Percentiles rank a stretch among this genome's conserved stretches.
phyloP scores from a whole-genome alignment of 2,113 vertebrate genomes.

The Toxotes chatareus region DNA sequence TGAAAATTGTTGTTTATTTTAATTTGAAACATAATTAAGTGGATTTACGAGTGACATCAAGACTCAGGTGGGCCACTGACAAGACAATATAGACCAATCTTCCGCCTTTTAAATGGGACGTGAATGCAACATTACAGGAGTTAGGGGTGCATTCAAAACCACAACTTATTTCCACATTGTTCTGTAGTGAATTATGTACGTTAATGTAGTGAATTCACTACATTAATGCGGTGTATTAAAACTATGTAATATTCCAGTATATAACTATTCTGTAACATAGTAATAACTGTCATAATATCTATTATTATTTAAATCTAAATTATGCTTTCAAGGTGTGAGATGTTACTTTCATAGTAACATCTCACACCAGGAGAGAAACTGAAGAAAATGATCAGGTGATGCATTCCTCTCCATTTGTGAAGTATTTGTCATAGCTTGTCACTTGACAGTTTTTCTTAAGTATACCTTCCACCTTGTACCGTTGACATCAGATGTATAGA shows the following conservation, averaged over 20 bases:
- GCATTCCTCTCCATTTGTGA: not conserved
- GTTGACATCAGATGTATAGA: not conserved
- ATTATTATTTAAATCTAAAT: not conserved
- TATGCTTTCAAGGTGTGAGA: not conserved
- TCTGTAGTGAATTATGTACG: not conserved
- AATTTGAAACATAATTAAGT: not conserved
- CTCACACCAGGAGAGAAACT: too few relatives aligned
- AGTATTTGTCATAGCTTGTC: not conserved
- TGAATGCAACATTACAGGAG: not conserved
- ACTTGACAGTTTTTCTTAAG: too few relatives aligned
- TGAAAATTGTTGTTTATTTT: not conserved
- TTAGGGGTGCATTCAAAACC: slow-evolving; percentile 27
- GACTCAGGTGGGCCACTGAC: not conserved
- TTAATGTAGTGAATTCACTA: not conserved
- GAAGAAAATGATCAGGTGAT: too few relatives aligned
- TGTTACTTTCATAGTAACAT: not conserved
- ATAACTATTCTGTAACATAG: not conserved
- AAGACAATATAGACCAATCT: too few relatives aligned
- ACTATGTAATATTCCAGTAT: not conserved
- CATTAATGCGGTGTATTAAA: not conserved
- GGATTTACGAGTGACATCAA: not conserved
- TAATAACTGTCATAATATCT: not conserved
- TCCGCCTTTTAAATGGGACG: not conserved
- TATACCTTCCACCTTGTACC: not conserved
- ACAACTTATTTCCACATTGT: not conserved